Evolutionary conservation across 2,113 vertebrate genomes (phyloP).

Genomic region (Perognathus longimembris): DNA sequence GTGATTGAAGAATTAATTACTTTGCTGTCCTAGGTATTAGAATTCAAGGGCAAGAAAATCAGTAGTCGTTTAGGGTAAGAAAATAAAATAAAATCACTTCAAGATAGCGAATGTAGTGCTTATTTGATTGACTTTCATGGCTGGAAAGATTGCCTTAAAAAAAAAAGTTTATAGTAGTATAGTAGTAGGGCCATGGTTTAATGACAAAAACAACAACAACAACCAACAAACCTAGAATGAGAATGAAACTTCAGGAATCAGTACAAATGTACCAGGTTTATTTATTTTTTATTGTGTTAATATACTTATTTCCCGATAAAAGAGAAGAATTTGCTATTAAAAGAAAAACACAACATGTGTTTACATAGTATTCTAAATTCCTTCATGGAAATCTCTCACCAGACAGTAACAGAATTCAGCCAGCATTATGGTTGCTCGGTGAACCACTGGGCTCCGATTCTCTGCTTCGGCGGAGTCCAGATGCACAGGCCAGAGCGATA

Average conservation of each 20-base stretch:
- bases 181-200: neutral
- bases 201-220: too few species aligned
- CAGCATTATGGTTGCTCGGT: constrained; percentile 67
- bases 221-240: neutral
- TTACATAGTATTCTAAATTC: neutral
- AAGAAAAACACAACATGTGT: neutral
- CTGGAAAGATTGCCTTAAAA: neutral
- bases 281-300: neutral
- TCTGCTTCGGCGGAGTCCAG: constrained; percentile 71
- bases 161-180: too few species aligned
- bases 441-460: constrained; percentile 73
- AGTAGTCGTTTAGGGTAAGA: neutral
- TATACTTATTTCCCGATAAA: constrained; percentile 4
- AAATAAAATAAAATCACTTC: neutral
- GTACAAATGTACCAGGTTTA: neutral
- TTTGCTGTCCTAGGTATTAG: neutral
- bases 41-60: neutral
- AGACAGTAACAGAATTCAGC: constrained; percentile 56
- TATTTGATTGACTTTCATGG: neutral
- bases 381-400: constrained; percentile 46
- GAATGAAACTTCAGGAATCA: constrained; percentile 5
- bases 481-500: constrained; percentile 60
- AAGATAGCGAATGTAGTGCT: neutral
- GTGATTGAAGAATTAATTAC: neutral
- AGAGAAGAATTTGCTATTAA: neutral